Base-by-base conservation (phyloP, 2,888 invertebrate genomes). In the Geotrupes spiniger region DNA sequence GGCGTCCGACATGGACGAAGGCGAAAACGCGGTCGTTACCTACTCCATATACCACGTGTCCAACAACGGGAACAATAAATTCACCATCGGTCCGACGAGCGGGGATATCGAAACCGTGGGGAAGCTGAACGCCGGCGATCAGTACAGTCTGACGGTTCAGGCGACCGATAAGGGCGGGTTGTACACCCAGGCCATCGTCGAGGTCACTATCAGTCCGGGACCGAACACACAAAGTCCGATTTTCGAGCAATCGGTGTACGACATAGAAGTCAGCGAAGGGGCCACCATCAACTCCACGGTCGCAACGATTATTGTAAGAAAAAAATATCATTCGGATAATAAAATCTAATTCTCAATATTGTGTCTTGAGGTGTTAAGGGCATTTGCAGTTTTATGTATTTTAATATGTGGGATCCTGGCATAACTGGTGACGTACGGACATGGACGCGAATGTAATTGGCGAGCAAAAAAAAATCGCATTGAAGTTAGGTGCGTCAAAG, bases 11-110 rank as follows among this genome's bases (percentile, higher is more conserved):
- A 88, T 89, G 64, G 93, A 93, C 71, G 85, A 85, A 66, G 92
- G 89, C 49, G 83, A 86, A 65, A 92, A 92, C 72, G 91, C 92
- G 12, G 81, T 83, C 44, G 79, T 92, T 51, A 81, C 82, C 28
- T 94, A 91, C 75, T 86, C 86, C 60, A 89, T 94, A 55, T 89
- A 89, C 69, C 92, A 93, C 74, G 89, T 93, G 5, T 92, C 92
- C 52, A 93, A 92, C 73, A 92, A 92, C 71, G 93, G 92, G 1
- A 80, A 84, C 52, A 87, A 86, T 62, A 92, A 90, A 72, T 93
- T 94, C 70, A 81, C 81, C 62, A 91, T 94, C 61, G 85, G 93
- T 66, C 82, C 87, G 40, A 79, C 78, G 60, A 86, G 85, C 9
- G 93, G 93, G 15, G 79, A 85, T 49, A 53, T 78, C 69, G 85